Evolutionary conservation across 2,113 vertebrate species (phyloP).

Genomic region (Urocynchramus pylzowi): DNA sequence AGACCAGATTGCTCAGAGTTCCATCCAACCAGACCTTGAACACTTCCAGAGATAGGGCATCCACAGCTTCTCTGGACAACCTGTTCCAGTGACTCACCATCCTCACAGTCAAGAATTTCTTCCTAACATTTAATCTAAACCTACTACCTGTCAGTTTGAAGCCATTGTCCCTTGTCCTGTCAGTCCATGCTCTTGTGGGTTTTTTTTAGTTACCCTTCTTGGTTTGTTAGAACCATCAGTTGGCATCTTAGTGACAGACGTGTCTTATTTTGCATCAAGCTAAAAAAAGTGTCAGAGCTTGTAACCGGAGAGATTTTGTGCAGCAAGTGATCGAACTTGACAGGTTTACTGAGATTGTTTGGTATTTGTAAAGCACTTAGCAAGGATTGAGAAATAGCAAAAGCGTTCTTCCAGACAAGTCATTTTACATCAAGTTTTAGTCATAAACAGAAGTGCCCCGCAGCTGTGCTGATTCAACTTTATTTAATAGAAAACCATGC

Average conservation of each 20-base stretch:
- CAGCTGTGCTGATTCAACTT: constrained; percentile 30
- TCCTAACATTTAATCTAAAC: neutral
- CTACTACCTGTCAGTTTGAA: neutral
- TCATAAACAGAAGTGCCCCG: neutral
- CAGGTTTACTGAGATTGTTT: constrained; percentile 47
- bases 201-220: neutral
- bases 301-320: neutral
- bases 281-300: neutral
- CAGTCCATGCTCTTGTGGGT: neutral
- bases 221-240: neutral
- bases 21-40: neutral
- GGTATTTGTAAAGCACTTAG: constrained; percentile 34
- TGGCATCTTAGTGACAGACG: neutral
- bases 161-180: neutral
- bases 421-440: constrained; percentile 45
- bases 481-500: neutral
- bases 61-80: neutral
- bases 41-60: neutral
- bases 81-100: neutral
- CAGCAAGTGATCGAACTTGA: neutral
- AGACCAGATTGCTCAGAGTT: neutral
- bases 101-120: neutral
- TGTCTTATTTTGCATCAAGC: neutral
- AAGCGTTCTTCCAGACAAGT: constrained; percentile 31
- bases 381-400: constrained; percentile 15